Conservation (phyloP, 2,888 invertebrate genomes). For the Orchesellides sinensis region DNA sequence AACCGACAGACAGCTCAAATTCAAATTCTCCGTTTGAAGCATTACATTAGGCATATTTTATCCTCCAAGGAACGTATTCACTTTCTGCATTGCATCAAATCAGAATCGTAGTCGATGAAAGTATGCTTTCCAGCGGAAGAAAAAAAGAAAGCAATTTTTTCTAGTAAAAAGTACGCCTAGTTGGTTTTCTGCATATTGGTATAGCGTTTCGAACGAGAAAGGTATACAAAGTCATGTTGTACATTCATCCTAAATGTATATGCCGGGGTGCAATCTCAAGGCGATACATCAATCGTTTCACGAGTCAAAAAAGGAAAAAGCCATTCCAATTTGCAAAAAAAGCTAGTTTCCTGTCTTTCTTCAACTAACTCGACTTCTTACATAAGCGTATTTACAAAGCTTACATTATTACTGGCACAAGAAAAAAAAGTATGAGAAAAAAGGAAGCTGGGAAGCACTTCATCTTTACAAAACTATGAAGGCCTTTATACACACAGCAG, state of each 20-base stretch:
- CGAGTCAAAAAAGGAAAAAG: constrained; percentile 52
- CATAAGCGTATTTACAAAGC: constrained; percentile 37
- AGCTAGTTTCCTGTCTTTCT: constrained; percentile 57
- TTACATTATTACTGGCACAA: neutral
- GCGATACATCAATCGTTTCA: constrained; percentile 59
- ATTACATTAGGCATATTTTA: constrained; percentile 2
- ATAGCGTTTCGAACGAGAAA: neutral
- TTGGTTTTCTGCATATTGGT: constrained; percentile 14
- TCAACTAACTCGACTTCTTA: constrained; percentile 25
- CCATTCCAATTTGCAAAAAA: constrained; percentile 60
- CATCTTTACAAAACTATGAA: constrained; percentile 52
- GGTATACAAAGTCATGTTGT: neutral
- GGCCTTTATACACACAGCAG: constrained; percentile 33
- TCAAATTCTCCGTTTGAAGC: constrained; percentile 18
- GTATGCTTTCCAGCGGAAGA: constrained; percentile 8
- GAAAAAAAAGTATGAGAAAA: constrained; percentile 28
- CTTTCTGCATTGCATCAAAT: constrained; percentile 48
- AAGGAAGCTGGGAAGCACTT: constrained; percentile 54
- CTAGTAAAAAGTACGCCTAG: constrained; percentile 33
- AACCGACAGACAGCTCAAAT: neutral
- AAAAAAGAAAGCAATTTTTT: constrained; percentile 31
- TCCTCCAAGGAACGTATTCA: constrained; percentile 4
- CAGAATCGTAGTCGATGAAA: constrained; percentile 48
- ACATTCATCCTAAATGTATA: neutral
- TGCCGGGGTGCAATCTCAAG: constrained; percentile 11